A percentile compares a stretch with the other conserved stretches of the same genome.
phyloP scores from a whole-genome alignment of 2,888 invertebrate species.

The Nineta flava region DNA sequence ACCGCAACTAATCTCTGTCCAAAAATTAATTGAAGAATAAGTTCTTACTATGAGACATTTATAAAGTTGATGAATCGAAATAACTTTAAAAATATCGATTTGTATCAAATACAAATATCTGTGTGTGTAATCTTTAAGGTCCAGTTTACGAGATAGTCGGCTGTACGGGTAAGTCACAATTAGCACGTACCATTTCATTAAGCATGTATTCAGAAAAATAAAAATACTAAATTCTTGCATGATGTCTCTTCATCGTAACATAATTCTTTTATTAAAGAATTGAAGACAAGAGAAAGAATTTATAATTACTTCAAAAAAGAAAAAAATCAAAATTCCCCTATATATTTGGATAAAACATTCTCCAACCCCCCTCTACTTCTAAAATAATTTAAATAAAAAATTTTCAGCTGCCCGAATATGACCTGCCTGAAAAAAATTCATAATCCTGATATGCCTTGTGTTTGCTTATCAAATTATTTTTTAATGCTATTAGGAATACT shows the following conservation, averaged over 20 bases:
- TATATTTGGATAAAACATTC: neutral
- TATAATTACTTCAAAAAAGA: neutral
- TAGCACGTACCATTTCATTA: neutral
- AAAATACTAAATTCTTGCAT: neutral
- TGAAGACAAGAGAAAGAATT: neutral
- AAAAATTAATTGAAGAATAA: too few relatives aligned
- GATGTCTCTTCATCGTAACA: neutral
- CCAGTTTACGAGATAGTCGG: conserved; percentile 81
- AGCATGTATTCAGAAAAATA: neutral
- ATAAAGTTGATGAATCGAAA: too few relatives aligned
- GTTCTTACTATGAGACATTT: too few relatives aligned
- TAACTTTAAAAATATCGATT: too few relatives aligned
- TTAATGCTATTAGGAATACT: neutral
- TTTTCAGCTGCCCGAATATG: neutral
- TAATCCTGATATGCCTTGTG: neutral
- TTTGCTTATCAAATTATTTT: neutral
- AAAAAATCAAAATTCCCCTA: neutral
- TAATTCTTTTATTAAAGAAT: neutral
- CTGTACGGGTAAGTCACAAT: conserved; percentile 57
- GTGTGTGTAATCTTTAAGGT: conserved; percentile 33
- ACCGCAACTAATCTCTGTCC: too few relatives aligned
- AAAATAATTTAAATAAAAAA: neutral
- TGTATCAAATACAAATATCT: neutral
- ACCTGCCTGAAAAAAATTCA: too few relatives aligned
- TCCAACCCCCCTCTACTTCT: neutral